Percentiles rank a stretch among this genome's conserved stretches.
Conservation (phyloP, 1,140 invertebrate genomes). For the Bombus sylvicola region DNA sequence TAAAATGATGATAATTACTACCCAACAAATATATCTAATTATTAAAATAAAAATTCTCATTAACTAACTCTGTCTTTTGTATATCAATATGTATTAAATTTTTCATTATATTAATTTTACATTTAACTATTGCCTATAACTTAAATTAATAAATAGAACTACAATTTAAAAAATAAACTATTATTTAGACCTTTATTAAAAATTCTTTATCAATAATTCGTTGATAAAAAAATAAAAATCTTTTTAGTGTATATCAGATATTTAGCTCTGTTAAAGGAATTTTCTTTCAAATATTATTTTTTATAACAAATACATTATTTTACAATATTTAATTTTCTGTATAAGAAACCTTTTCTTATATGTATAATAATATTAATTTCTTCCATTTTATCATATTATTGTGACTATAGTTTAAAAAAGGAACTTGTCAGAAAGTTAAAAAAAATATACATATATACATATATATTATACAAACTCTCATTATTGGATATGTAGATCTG, state of each 20-base stretch:
- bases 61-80: neutral
- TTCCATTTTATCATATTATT: neutral
- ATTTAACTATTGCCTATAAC: neutral
- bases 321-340: neutral
- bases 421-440: neutral
- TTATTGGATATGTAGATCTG: neutral
- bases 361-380: neutral
- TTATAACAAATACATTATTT: neutral
- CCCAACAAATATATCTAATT: slow-evolving; percentile 28
- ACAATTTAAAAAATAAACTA: neutral
- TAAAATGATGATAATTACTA: slow-evolving; percentile 63
- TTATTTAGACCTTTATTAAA: neutral
- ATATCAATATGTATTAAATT: neutral
- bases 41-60: neutral
- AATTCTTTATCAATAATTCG: neutral
- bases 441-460: neutral
- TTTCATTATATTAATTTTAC: slow-evolving; percentile 3
- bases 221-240: neutral
- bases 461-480: neutral
- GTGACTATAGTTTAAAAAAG: no score
- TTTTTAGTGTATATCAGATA: neutral
- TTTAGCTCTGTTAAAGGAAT: neutral
- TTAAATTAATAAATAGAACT: neutral
- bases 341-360: neutral
- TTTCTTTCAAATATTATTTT: neutral